Percentiles rank a stretch among this genome's conserved stretches.
Conservation (phyloP, 2,113 vertebrate species). For the Carettochelys insculpta region DNA sequence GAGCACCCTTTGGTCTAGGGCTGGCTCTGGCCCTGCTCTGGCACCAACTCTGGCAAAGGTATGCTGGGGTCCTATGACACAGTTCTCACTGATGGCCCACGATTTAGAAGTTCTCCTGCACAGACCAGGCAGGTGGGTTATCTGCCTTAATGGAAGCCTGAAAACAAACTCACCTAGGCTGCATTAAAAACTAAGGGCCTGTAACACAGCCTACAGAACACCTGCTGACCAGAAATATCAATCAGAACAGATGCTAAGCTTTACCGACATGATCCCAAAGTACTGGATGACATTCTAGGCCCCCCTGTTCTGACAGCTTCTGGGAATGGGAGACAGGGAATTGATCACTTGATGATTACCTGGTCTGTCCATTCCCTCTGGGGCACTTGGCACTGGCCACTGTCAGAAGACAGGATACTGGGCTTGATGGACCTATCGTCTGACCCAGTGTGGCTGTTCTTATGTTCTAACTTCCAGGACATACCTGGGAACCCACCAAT, state of each 20-base stretch:
- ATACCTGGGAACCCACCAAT: conserved; percentile 50
- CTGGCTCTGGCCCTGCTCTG: too few species aligned
- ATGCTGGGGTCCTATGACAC: background rate
- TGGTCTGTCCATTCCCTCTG: too few species aligned
- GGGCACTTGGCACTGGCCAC: too few species aligned
- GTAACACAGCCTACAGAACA: background rate
- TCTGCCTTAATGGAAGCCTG: background rate
- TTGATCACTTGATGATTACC: too few species aligned
- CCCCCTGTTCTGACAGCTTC: background rate
- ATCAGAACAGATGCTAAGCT: background rate
- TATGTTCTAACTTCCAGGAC: too few species aligned
- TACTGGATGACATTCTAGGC: background rate
- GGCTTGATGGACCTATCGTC: too few species aligned
- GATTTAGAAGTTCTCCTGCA: background rate
- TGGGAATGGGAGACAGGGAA: background rate
- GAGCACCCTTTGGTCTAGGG: too few species aligned
- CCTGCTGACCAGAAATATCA: background rate
- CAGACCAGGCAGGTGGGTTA: background rate
- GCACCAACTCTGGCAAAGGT: background rate
- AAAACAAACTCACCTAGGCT: background rate
- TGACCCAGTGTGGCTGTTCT: too few species aligned
- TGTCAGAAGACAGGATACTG: too few species aligned
- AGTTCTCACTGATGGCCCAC: background rate
- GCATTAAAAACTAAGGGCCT: background rate
- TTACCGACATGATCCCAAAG: background rate